Evolutionary conservation across 2,888 invertebrate genomes (phyloP).

Genomic region (Chirona hameri): DNA sequence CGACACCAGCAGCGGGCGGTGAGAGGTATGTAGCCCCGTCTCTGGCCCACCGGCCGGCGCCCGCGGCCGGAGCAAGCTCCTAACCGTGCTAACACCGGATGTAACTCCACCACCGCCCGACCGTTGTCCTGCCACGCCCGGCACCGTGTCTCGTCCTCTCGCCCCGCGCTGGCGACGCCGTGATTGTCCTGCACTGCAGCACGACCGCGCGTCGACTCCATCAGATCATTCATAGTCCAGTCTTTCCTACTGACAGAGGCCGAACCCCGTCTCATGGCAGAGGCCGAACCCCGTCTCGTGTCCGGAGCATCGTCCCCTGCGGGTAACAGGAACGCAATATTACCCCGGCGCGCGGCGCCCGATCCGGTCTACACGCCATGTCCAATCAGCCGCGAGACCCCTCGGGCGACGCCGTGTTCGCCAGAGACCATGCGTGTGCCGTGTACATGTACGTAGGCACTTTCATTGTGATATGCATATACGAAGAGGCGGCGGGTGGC

Average conservation of each 20-base stretch:
- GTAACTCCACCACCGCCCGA: too few relatives aligned
- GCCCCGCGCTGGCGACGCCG: too few relatives aligned
- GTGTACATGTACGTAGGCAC: slow-evolving; percentile 3
- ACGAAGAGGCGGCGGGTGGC: not conserved
- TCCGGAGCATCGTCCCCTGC: not conserved
- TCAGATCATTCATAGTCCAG: not conserved
- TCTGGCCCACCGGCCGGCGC: too few relatives aligned
- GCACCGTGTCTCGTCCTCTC: not conserved
- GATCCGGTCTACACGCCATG: not conserved
- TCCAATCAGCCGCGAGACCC: not conserved
- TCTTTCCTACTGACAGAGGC: not conserved
- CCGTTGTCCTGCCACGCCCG: not conserved
- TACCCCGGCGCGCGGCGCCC: not conserved
- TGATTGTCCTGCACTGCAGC: not conserved
- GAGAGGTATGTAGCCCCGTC: too few relatives aligned
- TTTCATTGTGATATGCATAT: slow-evolving; percentile 10
- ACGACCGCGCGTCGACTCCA: not conserved
- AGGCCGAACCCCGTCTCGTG: not conserved
- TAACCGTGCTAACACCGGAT: too few relatives aligned
- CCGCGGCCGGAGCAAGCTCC: too few relatives aligned
- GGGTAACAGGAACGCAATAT: too few relatives aligned
- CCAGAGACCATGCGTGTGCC: not conserved
- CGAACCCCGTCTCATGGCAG: not conserved
- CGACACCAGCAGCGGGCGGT: not conserved
- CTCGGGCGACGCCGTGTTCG: too few relatives aligned